A percentile compares a stretch with the other conserved stretches of the same genome.
These are phyloP conservation scores for Symphodus melops DNA, from an alignment of 2,113 vertebrate genomes.

Conservation along the genomic window DNA sequence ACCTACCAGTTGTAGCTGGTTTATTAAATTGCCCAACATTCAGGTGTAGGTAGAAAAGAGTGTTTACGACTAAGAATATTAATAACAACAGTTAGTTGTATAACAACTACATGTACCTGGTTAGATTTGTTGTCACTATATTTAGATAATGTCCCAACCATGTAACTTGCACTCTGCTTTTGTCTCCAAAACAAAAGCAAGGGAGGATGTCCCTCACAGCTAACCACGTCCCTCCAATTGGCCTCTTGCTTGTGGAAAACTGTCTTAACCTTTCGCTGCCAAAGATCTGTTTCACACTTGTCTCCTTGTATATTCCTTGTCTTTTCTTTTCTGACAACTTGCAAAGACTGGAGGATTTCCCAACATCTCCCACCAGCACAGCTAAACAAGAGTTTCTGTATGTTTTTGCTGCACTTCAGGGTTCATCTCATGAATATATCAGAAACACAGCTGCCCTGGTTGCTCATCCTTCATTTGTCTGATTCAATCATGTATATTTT, in stretches of 20 bases:
- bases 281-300: conserved; percentile 46
- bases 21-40: conserved; percentile 6
- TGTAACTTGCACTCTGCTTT: not conserved
- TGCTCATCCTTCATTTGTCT: conserved; percentile 55
- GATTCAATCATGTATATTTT: conserved; percentile 26
- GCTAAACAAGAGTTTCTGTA: conserved; percentile 99
- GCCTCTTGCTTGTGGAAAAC: conserved; percentile 2
- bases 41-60: not conserved
- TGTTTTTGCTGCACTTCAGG: conserved; percentile 84
- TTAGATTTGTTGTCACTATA: not conserved
- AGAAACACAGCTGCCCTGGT: conserved; percentile 24
- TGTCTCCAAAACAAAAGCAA: not conserved
- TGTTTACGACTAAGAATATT: too few species aligned
- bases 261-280: not conserved
- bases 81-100: too few species aligned
- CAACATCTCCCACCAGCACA: conserved; percentile 99
- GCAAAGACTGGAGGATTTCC: conserved; percentile 99
- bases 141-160: not conserved
- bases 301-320: conserved; percentile 66
- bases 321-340: conserved; percentile 87
- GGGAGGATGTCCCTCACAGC: not conserved
- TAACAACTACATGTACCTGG: not conserved
- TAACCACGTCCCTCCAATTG: not conserved
- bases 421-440: conserved; percentile 46
- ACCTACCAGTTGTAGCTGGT: not conserved